Conservation (phyloP, 2,888 invertebrate genomes). For the Heliconius ismenius region DNA sequence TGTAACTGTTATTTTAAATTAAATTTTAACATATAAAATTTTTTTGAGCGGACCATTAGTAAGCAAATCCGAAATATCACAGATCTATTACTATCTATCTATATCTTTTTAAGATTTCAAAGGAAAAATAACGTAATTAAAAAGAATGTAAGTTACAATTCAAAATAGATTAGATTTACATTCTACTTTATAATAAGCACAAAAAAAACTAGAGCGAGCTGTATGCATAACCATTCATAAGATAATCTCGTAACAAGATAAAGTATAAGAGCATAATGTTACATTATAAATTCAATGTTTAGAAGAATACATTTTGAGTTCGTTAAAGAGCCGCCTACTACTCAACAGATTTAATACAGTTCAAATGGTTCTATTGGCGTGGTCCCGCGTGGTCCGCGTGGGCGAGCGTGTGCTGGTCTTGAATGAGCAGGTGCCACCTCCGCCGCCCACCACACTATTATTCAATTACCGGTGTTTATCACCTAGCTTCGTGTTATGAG, state of each 20-base stretch:
- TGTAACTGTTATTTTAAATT: too few relatives aligned
- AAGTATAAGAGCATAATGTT: background rate
- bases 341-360: conserved; percentile 43
- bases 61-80: too few relatives aligned
- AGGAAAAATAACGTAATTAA: background rate
- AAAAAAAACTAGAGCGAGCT: conserved; percentile 4
- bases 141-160: background rate
- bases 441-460: conserved; percentile 54
- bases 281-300: conserved; percentile 25
- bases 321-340: conserved; percentile 39
- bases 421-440: conserved; percentile 65
- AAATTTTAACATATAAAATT: too few relatives aligned
- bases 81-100: too few relatives aligned
- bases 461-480: conserved; percentile 54
- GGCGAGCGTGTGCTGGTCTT: conserved; percentile 46
- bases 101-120: too few relatives aligned
- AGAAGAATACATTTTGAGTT: conserved; percentile 31
- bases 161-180: background rate
- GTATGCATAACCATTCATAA: conserved; percentile 3
- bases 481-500: conserved; percentile 35
- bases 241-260: conserved; percentile 15
- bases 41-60: too few relatives aligned
- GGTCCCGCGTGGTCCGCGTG: conserved; percentile 35
- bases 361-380: conserved; percentile 45
- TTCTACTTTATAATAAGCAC: background rate